These are phyloP conservation scores for Drosophila mimica DNA, from an alignment of 2,888 invertebrate species.

Conservation along the genomic window DNA sequence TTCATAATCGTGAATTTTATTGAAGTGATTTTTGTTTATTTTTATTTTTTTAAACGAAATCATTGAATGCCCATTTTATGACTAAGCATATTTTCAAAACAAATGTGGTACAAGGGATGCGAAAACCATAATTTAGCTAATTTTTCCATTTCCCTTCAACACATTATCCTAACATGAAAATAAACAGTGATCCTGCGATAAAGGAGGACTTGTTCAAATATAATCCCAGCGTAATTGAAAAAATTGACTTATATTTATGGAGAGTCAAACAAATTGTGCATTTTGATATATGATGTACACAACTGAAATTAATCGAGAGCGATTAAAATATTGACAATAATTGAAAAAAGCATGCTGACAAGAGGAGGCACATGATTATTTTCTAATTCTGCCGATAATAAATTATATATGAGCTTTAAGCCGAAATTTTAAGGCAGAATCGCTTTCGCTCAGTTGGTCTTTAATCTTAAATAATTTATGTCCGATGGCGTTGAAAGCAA, in stretches of 20 bases:
- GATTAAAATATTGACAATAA: slow-evolving; percentile 76
- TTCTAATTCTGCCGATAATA: slow-evolving; percentile 53
- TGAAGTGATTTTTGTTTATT: background rate
- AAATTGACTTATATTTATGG: slow-evolving; percentile 36
- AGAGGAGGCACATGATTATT: slow-evolving; percentile 22
- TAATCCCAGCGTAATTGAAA: slow-evolving; percentile 37
- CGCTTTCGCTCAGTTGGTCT: slow-evolving; percentile 11
- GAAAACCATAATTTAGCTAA: background rate
- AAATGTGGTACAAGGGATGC: background rate
- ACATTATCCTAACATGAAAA: background rate
- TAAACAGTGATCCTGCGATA: background rate
- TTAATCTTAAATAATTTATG: slow-evolving; percentile 64
- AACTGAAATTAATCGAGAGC: slow-evolving; percentile 63
- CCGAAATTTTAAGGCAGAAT: slow-evolving; percentile 45
- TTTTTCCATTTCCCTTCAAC: background rate
- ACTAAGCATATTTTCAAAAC: background rate
- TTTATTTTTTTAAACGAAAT: background rate
- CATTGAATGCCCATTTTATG: background rate
- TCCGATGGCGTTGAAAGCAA: slow-evolving; percentile 40
- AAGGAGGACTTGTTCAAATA: slow-evolving; percentile 5
- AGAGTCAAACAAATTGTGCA: slow-evolving; percentile 27
- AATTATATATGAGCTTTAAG: slow-evolving; percentile 59
- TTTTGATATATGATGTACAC: slow-evolving; percentile 47
- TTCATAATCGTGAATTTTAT: background rate
- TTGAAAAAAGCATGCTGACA: slow-evolving; percentile 55